Percentiles rank a stretch among this genome's conserved stretches.
These are phyloP conservation scores for Acronicta psi DNA, from an alignment of 2,888 invertebrate genomes.

Conservation along the genomic window DNA sequence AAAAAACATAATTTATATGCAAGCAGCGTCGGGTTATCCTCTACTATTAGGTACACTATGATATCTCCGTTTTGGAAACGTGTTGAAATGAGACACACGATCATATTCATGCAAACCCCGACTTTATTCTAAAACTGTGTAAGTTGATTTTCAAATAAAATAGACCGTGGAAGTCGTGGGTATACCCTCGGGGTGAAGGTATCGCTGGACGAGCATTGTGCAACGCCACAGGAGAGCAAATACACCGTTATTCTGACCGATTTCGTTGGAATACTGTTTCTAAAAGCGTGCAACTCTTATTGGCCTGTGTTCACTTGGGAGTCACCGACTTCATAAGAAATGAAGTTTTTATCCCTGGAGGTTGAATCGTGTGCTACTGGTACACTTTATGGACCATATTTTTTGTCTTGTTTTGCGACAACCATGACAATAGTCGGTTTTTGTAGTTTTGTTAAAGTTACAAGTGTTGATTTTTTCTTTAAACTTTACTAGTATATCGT, in stretches of 20 bases:
- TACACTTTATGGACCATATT: constrained; percentile 5
- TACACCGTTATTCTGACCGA: constrained; percentile 57
- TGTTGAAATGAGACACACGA: constrained; percentile 80
- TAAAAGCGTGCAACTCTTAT: constrained; percentile 41
- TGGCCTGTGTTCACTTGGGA: constrained; percentile 30
- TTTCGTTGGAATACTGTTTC: constrained; percentile 54
- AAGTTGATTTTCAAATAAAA: constrained; percentile 47
- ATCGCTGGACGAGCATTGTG: constrained; percentile 57
- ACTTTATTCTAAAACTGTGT: constrained; percentile 29
- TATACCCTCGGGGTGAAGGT: constrained; percentile 62
- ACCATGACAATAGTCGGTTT: constrained; percentile 1
- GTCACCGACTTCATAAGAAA: constrained; percentile 23
- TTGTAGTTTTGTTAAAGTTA: constrained; percentile 5
- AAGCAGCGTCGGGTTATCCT: constrained; percentile 44
- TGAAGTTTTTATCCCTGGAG: constrained; percentile 31
- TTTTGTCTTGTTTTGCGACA: constrained; percentile 1
- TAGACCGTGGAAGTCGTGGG: constrained; percentile 62
- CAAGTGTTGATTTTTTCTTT: background rate
- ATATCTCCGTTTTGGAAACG: constrained; percentile 77
- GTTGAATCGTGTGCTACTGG: constrained; percentile 18
- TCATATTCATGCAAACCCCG: constrained; percentile 38
- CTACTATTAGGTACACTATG: constrained; percentile 63
- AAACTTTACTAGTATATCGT: background rate
- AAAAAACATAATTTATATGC: constrained; percentile 8
- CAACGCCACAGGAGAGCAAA: constrained; percentile 58